A percentile compares a stretch with the other conserved stretches of the same genome.
Conservation (phyloP, 2,113 vertebrate species). For the Andinoacara biseriatus region DNA sequence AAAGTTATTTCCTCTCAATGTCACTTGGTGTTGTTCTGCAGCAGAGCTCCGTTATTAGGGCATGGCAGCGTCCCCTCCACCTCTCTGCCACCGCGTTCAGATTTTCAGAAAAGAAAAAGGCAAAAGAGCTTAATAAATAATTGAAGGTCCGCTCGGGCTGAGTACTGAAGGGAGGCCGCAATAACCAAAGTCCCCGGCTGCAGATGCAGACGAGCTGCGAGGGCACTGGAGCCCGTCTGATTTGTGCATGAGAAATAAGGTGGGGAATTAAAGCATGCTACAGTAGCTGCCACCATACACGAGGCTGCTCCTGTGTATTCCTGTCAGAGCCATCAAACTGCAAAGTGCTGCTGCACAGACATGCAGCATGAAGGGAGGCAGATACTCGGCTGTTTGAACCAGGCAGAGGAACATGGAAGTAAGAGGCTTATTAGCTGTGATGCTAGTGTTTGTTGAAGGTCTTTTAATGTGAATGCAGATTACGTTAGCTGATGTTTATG, state of each 20-base stretch:
- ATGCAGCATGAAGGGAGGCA: background rate
- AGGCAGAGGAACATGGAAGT: background rate
- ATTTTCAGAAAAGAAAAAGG: constrained; percentile 6
- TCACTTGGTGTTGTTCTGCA: constrained; percentile 23
- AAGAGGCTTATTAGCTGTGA: constrained; percentile 2
- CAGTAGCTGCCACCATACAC: constrained; percentile 24
- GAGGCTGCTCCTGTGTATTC: constrained; percentile 36
- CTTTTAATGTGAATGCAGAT: constrained; percentile 4
- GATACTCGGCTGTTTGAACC: background rate
- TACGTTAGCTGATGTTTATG: background rate
- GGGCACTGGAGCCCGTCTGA: constrained; percentile 55
- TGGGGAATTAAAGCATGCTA: constrained; percentile 50
- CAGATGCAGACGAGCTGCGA: constrained; percentile 51
- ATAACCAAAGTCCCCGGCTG: constrained; percentile 37
- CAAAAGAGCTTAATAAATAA: constrained; percentile 45
- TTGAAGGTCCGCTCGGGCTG: constrained; percentile 35
- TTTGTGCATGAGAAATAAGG: constrained; percentile 60
- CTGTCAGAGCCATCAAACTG: constrained; percentile 36
- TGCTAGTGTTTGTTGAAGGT: background rate
- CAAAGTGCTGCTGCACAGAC: constrained; percentile 21
- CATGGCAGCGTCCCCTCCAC: background rate
- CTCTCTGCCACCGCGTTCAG: background rate
- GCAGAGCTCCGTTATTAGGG: constrained; percentile 39
- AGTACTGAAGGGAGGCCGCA: constrained; percentile 28
- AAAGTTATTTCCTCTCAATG: constrained; percentile 58